Base-by-base conservation (phyloP, 1,140 invertebrate species). In the Bemisia tabaci region DNA sequence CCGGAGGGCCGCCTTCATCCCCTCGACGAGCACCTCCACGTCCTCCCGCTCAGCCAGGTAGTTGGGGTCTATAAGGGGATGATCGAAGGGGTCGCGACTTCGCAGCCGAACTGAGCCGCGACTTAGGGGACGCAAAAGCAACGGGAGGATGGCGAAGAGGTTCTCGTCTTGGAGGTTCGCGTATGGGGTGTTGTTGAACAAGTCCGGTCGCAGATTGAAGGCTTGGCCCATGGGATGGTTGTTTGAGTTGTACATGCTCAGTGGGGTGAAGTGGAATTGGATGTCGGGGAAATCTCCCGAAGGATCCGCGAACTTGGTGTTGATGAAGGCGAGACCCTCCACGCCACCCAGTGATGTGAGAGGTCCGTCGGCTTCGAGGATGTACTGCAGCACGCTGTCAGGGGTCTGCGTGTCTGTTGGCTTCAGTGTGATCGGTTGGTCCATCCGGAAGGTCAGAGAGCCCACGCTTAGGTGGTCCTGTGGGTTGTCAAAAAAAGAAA, bases 251-350 rank as follows among this genome's bases (percentile, higher is more conserved):
- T 9, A 48, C 33, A 92, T 87, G 1, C 87, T 89, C 0, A 90
- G 90, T 0, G 91, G 89, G 1, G 89, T 88, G 86, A 94, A 90
- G 68, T 93, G 90, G 65, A 92, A 89, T 69, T 94, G 89, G 65
- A 93, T 85, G 71, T 94, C 91, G 0, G 91, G 91, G 80, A 85
- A 90, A 64, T 86, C 80, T 0, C 83, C 82, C 1, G 84, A 84
- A 60, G 76, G 73, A 73, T 90, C 91, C 0, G 89, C 90, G 71
- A 85, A 91, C 66, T 84, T 86, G 0, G 91, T 92, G 69, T 91
- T 91, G 0, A 94, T 84, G 73, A 92, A 93, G 1, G 87, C 91
- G 39, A 93, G 78, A 1, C 90, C 90, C 78, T 94, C 91, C 1
- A 94, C 85, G 0, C 91, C 91, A 1, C 90, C 90, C 0, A 92